phyloP scores from a whole-genome alignment of 2,888 invertebrate genomes.

The Troilus luridus region DNA sequence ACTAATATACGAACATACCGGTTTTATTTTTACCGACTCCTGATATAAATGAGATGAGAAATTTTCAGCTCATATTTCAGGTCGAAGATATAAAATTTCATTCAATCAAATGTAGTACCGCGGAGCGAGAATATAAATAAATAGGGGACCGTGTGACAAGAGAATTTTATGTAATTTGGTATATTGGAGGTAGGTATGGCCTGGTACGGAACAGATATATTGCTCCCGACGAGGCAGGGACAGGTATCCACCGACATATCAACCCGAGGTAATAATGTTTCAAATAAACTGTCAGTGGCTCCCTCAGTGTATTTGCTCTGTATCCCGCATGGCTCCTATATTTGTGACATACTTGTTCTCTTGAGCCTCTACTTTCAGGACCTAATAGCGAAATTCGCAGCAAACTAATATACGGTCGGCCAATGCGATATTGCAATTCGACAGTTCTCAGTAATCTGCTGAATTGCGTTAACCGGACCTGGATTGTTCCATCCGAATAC shows the following conservation, averaged over 20 bases:
- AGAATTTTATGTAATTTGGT: conserved; percentile 15
- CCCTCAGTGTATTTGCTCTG: conserved; percentile 25
- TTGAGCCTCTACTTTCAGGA: not conserved
- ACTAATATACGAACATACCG: too few relatives aligned
- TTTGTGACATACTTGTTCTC: not conserved
- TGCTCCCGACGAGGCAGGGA: conserved; percentile 4
- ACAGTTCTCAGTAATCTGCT: not conserved
- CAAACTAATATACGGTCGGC: not conserved
- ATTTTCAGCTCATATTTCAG: not conserved
- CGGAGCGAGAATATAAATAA: not conserved
- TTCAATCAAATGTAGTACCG: not conserved
- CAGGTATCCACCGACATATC: conserved; percentile 42
- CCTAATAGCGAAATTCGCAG: not conserved
- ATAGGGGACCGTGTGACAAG: not conserved
- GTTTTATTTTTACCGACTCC: not conserved
- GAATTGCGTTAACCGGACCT: not conserved
- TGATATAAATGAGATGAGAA: not conserved
- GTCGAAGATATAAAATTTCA: not conserved
- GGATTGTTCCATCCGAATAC: too few relatives aligned
- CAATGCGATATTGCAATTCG: not conserved
- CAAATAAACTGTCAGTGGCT: conserved; percentile 32
- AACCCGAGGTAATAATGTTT: conserved; percentile 47
- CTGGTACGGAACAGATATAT: conserved; percentile 32
- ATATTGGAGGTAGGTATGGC: not conserved
- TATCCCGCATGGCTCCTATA: not conserved